phyloP scores from a whole-genome alignment of 2,888 invertebrate genomes.

The Cosmia pyralina region DNA sequence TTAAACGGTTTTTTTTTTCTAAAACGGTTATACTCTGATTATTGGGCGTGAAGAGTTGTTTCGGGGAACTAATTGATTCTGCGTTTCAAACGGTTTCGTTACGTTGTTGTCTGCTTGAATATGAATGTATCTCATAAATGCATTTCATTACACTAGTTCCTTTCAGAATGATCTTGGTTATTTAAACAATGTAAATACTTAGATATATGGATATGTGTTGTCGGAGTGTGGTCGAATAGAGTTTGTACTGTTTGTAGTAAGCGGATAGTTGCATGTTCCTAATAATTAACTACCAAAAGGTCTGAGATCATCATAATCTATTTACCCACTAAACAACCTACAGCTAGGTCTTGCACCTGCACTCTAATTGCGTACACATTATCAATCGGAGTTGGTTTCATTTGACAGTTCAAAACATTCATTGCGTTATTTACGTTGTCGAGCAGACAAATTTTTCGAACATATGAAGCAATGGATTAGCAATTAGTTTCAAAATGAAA shows the following conservation, averaged over 20 bases:
- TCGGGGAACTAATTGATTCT: conserved; percentile 72
- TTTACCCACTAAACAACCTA: neutral
- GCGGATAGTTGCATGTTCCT: neutral
- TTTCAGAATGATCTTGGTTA: conserved; percentile 22
- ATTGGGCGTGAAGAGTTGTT: conserved; percentile 82
- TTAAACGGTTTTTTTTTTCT: conserved; percentile 79
- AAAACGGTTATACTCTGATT: conserved; percentile 83
- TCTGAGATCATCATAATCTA: neutral
- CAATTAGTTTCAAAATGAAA: too few relatives aligned
- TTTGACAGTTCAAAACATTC: too few relatives aligned
- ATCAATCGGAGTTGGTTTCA: too few relatives aligned
- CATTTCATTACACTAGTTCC: conserved; percentile 40
- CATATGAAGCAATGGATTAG: too few relatives aligned
- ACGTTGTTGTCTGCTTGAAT: conserved; percentile 43
- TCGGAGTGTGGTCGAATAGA: neutral
- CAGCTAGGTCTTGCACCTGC: conserved; percentile 1
- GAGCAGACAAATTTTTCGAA: too few relatives aligned
- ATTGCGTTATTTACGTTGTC: too few relatives aligned
- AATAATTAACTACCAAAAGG: too few relatives aligned
- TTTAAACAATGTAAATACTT: conserved; percentile 1
- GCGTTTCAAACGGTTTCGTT: conserved; percentile 63
- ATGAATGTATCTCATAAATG: conserved; percentile 33
- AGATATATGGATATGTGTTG: neutral
- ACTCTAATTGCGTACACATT: too few relatives aligned
- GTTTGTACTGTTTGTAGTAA: too few relatives aligned